Percentiles rank a stretch among this genome's conserved stretches.
phyloP scores from a whole-genome alignment of 2,888 invertebrate genomes.

The Drosophila leonis region DNA sequence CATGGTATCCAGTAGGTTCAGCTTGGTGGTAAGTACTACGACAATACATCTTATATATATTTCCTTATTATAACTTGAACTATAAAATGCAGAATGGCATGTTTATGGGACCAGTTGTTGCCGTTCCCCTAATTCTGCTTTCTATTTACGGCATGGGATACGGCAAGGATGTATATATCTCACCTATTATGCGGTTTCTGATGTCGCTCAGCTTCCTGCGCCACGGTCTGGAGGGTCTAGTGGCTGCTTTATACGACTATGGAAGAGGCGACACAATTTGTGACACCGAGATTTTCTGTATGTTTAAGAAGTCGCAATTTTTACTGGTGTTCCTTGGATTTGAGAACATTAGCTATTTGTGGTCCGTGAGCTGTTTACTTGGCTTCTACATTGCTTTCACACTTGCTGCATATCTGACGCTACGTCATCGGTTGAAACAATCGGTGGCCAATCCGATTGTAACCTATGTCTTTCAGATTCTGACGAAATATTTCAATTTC shows the following conservation, averaged over 20 bases:
- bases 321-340: constrained; percentile 92
- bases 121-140: constrained; percentile 95
- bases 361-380: constrained; percentile 89
- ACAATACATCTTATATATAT: background rate
- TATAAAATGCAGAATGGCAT: constrained; percentile 90
- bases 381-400: constrained; percentile 91
- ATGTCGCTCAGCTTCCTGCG: constrained; percentile 94
- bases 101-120: constrained; percentile 94
- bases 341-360: constrained; percentile 89
- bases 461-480: constrained; percentile 89
- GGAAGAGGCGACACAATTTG: constrained; percentile 91
- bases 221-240: constrained; percentile 92
- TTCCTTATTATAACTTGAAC: background rate
- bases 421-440: constrained; percentile 90
- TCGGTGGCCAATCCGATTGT: constrained; percentile 88
- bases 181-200: constrained; percentile 90
- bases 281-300: constrained; percentile 90
- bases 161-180: constrained; percentile 89
- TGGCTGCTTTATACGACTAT: constrained; percentile 92
- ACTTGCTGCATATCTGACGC: constrained; percentile 89
- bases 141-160: constrained; percentile 95
- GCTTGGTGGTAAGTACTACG: constrained; percentile 89
- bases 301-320: constrained; percentile 90
- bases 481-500: constrained; percentile 88
- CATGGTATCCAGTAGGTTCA: constrained; percentile 90